Conservation (phyloP, 1,140 invertebrate species). For the Atopsyche davidsoni region DNA sequence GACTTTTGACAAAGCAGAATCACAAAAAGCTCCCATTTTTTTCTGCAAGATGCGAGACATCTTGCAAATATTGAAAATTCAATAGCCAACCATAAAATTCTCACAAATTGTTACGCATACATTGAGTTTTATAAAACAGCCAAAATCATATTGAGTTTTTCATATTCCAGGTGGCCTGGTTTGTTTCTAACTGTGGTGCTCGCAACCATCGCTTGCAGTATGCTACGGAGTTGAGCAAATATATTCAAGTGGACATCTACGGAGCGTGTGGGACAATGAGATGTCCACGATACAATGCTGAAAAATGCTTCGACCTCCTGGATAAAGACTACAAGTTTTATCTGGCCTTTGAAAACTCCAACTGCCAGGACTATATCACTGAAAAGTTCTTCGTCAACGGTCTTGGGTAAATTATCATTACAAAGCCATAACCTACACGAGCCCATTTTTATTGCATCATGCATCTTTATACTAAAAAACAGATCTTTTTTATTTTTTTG, state of each 20-base stretch:
- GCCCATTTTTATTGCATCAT: not conserved
- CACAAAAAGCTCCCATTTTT: no score
- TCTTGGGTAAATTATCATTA: constrained; percentile 60
- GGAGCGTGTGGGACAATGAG: constrained; percentile 81
- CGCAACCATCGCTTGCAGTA: constrained; percentile 82
- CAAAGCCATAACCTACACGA: not conserved
- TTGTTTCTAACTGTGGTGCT: constrained; percentile 92
- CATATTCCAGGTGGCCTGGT: constrained; percentile 82
- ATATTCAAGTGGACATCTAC: constrained; percentile 90
- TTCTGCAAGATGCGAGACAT: no score
- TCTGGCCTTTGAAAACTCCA: constrained; percentile 94
- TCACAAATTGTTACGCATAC: no score
- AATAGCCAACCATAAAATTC: no score
- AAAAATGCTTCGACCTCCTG: constrained; percentile 87
- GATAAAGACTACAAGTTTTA: constrained; percentile 96
- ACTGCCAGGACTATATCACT: constrained; percentile 93
- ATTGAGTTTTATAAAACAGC: no score
- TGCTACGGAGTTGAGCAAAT: constrained; percentile 76
- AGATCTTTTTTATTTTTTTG: no score
- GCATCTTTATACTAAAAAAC: not conserved
- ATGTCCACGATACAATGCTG: constrained; percentile 72
- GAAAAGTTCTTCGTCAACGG: constrained; percentile 97
- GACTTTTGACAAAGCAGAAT: no score
- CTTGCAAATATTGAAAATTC: no score
- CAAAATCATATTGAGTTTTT: no score